Base-by-base conservation (phyloP, 2,888 invertebrate genomes). In the Tachina fera region DNA sequence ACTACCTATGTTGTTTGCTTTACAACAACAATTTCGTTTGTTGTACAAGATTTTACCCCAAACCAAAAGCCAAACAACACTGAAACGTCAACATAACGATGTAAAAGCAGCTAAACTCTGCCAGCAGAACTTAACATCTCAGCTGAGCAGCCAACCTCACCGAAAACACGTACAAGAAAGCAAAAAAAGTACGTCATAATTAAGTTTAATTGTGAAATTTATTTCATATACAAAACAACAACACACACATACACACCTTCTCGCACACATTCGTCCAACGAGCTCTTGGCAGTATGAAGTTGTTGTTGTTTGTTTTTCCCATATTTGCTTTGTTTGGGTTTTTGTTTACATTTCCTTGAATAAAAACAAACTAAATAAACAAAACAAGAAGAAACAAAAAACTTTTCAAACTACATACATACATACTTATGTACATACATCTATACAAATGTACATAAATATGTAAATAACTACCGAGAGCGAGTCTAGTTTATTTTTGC, bases 281-380 rank as follows among this genome's bases (percentile, higher is more conserved):
- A 39, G 45, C 56, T 65, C 63, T 72, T 72, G 31, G 72, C 53
- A 41, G 63, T 58, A n/a, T 43, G 31, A 53, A 53, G 53, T 49
- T 81, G 76, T 86, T 71, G 72, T 41, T 85, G 67, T 76, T 87
- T 85, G 70, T 77, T 80, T 77, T 81, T 85, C 60, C 41, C 51
- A 68, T 83, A 79, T 86, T 74, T 87, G 78, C 80, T 84, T 80
- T 85, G 77, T 70, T 84, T 79, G 76, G 61, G 60, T 72, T 83
- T 86, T 86, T 86, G 86, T 86, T 86, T 86, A 86, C 83, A 80
- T 86, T 86, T 86, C 86, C 76, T 76, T 83, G 79, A 83, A 77
- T 71, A 71, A 75, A 80, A 58, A 76, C 71, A 77, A 72, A 83
- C 65, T 53, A 82, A 78, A 72, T 67, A 78, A 74, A 72, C 60